A percentile compares a stretch with the other conserved stretches of the same genome.
These are phyloP conservation scores for Zootermopsis nevadensis DNA, from an alignment of 2,888 invertebrate genomes.

Conservation along the genomic window DNA sequence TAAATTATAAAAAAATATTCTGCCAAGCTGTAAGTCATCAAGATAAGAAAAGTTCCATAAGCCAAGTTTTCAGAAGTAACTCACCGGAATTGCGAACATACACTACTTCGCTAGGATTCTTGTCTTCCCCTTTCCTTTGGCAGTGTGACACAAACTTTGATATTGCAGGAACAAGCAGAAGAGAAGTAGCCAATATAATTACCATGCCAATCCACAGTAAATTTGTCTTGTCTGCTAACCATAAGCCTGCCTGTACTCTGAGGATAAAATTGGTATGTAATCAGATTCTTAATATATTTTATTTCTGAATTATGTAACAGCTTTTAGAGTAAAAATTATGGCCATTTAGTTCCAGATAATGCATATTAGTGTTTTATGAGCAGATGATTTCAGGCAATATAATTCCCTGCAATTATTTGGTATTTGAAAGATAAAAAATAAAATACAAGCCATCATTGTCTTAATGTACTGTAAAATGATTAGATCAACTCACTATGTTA, in stretches of 20 bases:
- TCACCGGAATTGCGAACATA: constrained; percentile 31
- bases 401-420: background rate
- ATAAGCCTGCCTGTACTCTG: background rate
- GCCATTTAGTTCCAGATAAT: background rate
- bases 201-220: constrained; percentile 4
- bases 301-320: background rate
- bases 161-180: constrained; percentile 4
- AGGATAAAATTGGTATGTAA: background rate
- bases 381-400: background rate
- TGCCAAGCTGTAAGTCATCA: no score
- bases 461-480: background rate
- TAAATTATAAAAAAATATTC: no score
- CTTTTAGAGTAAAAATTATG: background rate
- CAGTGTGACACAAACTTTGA: background rate
- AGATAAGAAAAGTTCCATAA: no score
- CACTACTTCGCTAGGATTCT: background rate
- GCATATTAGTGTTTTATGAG: background rate
- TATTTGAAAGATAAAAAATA: background rate
- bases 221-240: background rate
- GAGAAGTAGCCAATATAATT: background rate
- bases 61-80: background rate
- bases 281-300: background rate
- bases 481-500: background rate
- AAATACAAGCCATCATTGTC: background rate
- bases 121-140: background rate